Conservation (phyloP, 2,888 invertebrate genomes). For the Zaprionus obscuricornis region DNA sequence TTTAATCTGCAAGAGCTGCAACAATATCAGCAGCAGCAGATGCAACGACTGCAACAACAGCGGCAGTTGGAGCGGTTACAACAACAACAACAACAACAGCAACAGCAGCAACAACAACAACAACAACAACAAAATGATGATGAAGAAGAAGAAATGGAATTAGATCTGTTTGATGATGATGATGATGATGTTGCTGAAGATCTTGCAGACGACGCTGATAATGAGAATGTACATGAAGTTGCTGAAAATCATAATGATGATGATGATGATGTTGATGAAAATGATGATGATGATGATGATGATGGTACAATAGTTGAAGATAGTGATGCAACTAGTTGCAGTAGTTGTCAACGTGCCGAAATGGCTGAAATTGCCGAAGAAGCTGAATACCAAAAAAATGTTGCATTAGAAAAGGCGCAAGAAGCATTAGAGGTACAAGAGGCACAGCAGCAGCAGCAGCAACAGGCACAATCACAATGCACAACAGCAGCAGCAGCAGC, state of each 20-base stretch:
- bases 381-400: slow-evolving; percentile 25
- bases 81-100: too few species aligned
- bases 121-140: too few species aligned
- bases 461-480: neutral
- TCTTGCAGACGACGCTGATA: neutral
- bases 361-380: too few species aligned
- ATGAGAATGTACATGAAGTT: neutral
- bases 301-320: slow-evolving; percentile 66
- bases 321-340: slow-evolving; percentile 69
- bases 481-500: slow-evolving; percentile 7
- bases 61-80: too few species aligned
- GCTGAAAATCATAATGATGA: too few species aligned
- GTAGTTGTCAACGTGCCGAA: slow-evolving; percentile 63
- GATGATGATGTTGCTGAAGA: neutral
- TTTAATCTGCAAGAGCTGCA: neutral
- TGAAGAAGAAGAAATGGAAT: slow-evolving; percentile 1
- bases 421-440: neutral
- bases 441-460: slow-evolving; percentile 20
- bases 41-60: too few species aligned
- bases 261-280: slow-evolving; percentile 17
- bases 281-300: slow-evolving; percentile 48
- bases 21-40: too few species aligned
- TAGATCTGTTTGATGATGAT: slow-evolving; percentile 11
- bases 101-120: too few species aligned
- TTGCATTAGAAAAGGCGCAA: too few species aligned